Evolutionary conservation across 2,113 vertebrate species (phyloP).

Genomic region (Myotis lucifugus): DNA sequence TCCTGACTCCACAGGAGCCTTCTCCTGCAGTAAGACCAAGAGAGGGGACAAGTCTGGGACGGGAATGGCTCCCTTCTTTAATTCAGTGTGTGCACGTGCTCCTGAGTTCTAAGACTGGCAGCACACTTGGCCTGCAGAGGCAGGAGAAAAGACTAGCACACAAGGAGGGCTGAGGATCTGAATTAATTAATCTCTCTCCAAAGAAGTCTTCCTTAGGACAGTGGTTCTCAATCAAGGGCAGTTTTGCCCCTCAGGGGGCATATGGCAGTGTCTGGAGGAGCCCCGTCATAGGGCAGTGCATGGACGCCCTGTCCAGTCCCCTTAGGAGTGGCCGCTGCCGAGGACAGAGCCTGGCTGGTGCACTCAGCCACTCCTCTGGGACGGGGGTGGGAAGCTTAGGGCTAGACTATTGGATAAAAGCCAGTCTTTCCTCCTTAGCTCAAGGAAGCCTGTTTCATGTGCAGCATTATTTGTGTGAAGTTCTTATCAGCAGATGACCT

Average conservation of each 20-base stretch:
- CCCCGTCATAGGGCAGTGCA: not conserved
- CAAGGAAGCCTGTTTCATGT: not conserved
- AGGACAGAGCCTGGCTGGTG: not conserved
- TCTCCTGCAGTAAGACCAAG: fast-evolving
- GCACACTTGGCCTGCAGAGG: not conserved
- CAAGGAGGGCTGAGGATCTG: not conserved
- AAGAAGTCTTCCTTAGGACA: not conserved
- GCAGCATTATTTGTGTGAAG: not conserved
- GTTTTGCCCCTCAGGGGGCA: fast-evolving
- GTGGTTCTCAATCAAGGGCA: not conserved
- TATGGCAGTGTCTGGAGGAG: not conserved
- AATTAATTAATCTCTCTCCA: too few relatives aligned
- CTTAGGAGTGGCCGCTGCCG: too few relatives aligned
- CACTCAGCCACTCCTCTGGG: not conserved
- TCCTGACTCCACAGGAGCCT: not conserved
- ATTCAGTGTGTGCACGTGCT: too few relatives aligned
- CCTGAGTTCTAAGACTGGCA: not conserved
- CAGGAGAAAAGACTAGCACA: not conserved
- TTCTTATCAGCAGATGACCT: not conserved
- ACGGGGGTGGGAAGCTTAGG: not conserved
- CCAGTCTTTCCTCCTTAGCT: not conserved
- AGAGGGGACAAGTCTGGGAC: not conserved
- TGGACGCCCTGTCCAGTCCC: too few relatives aligned
- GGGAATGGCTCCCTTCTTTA: not conserved
- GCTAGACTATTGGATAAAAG: not conserved